Evolutionary conservation across 2,797 vertebrate genomes (phyloP).

Genomic region (Sardinella longiceps): DNA sequence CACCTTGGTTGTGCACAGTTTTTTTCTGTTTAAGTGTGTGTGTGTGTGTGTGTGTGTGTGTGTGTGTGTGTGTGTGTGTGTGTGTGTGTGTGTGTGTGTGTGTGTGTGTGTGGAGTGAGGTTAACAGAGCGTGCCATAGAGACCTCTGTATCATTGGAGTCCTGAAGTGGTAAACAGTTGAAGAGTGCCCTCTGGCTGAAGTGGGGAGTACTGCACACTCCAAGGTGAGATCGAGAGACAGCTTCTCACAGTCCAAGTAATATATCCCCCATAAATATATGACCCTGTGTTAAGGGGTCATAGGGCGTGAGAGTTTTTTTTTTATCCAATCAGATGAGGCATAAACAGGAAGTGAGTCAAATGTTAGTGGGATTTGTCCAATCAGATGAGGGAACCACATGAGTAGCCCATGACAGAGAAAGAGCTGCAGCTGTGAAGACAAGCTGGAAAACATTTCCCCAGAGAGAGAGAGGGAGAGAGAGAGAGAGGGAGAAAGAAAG

Average conservation of each 20-base stretch:
- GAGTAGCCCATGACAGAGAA: too few relatives aligned
- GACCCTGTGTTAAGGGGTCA: not conserved
- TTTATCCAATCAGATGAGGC: not conserved
- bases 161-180: conserved; percentile 1
- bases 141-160: not conserved
- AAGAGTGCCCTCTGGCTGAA: not conserved
- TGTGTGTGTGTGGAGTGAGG: conserved; percentile 3
- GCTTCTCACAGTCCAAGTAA: not conserved
- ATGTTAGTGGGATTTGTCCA: not conserved
- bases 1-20: not conserved
- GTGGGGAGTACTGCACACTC: not conserved
- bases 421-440: too few relatives aligned
- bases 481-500: too few relatives aligned
- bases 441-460: too few relatives aligned
- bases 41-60: not conserved
- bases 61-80: conserved; percentile 7
- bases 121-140: not conserved
- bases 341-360: not conserved
- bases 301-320: not conserved
- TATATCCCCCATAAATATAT: not conserved
- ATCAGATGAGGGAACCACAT: too few relatives aligned
- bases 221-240: not conserved
- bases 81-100: conserved; percentile 9
- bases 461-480: too few relatives aligned
- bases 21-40: not conserved